Evolutionary conservation across 2,888 invertebrate species (phyloP), one percentile per base, ranked within the genome.

Genomic region (Xestia c-nigrum): DNA sequence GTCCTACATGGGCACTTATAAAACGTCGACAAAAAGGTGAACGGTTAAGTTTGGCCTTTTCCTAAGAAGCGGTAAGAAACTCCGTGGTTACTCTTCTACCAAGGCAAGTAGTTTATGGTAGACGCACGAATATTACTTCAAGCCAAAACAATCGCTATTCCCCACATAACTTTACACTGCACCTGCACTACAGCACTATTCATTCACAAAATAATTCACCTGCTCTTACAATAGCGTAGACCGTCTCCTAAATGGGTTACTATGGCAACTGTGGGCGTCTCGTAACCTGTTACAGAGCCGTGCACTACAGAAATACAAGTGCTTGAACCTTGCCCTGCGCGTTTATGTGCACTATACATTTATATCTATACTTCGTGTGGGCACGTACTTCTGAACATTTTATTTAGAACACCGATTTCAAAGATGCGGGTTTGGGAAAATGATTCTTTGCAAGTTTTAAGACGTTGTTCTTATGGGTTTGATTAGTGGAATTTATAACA

Each of bases 241-340:
- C n/a, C 43, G n/a, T 38, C 7, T 65, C 31, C 43, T 64, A 68
- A 64, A 72, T 84, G 24, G 81, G 81, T 82, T 85, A 82, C 85
- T 80, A 74, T 69, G 72, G 65, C 69, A 65, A 69, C 47, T 24
- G 72, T 70, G 65, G 85, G 69, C 80, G 68, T 38, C 14, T 21
- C 40, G 19, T 80, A 84, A 84, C 81, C 85, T 69, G 81, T 84
- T 69, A 80, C 67, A 16, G 52, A 59, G 5, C 55, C 68, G 80
- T 69, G 80, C 43, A 38, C 24, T 59, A 59, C 12, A 65, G 61
- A 43, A 40, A 69, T 46, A 66, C 40, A 65, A 72, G 68, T 59
- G 43, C 24, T 10, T 66, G 68, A 84, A 84, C 84, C n/a, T 65
- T 72, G 47, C 47, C 46, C 84, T 43, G 21, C 47, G 24, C 52